phyloP scores from a whole-genome alignment of 2,888 invertebrate genomes.

The Galerucella nymphaeae region DNA sequence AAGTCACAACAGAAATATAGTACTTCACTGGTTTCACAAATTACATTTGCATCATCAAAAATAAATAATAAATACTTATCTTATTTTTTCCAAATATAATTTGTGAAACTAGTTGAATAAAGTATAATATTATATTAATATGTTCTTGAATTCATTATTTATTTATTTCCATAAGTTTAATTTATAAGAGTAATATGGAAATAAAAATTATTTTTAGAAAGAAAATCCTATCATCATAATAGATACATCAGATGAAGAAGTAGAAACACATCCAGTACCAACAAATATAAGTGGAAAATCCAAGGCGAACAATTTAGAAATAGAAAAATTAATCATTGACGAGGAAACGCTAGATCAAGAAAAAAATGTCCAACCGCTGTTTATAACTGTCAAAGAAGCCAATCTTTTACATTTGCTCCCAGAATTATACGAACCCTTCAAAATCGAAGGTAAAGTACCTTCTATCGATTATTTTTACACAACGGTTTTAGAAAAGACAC shows the following conservation, averaged over 20 bases:
- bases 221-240: not conserved
- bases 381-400: not conserved
- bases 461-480: not conserved
- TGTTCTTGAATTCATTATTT: too few relatives aligned
- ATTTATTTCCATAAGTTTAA: too few relatives aligned
- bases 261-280: not conserved
- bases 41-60: too few relatives aligned
- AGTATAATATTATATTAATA: too few relatives aligned
- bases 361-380: not conserved
- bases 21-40: too few relatives aligned
- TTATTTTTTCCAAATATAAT: too few relatives aligned
- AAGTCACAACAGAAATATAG: too few relatives aligned
- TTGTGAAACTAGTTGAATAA: too few relatives aligned
- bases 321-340: not conserved
- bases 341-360: not conserved
- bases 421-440: not conserved
- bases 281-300: not conserved
- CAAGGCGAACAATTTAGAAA: not conserved
- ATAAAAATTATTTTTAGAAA: not conserved
- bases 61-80: too few relatives aligned
- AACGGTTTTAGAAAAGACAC: not conserved
- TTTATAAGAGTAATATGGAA: too few relatives aligned
- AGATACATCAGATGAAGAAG: not conserved
- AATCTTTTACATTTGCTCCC: slow-evolving; percentile 1
- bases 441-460: not conserved